Evolutionary conservation across 2,113 vertebrate species (phyloP).

Genomic region (Bolborhynchus lineola): DNA sequence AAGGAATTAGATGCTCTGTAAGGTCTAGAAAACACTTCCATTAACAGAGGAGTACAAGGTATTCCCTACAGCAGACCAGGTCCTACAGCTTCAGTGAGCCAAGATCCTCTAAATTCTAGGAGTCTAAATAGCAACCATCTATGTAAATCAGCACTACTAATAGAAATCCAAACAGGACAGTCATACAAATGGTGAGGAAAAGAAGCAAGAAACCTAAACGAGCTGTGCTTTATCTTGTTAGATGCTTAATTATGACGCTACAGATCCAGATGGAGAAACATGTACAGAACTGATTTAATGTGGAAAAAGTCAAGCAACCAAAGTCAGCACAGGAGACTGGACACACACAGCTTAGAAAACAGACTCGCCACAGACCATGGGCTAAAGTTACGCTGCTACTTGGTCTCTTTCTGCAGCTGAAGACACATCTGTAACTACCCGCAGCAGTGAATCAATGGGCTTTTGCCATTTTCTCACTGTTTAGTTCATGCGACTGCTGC

Average conservation of each 20-base stretch:
- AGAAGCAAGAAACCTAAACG: not conserved
- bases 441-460: not conserved
- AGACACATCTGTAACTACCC: not conserved
- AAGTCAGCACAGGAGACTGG: not conserved
- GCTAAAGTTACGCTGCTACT: not conserved
- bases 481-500: not conserved
- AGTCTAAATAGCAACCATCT: not conserved
- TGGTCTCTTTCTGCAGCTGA: not conserved
- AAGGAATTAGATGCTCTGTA: not conserved
- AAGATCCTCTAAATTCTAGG: not conserved
- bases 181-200: not conserved
- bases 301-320: not conserved
- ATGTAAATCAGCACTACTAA: not conserved
- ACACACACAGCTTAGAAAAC: not conserved
- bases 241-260: not conserved
- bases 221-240: too few species aligned
- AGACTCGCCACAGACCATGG: not conserved
- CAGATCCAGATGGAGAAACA: not conserved
- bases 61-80: not conserved
- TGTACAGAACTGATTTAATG: accelerated
- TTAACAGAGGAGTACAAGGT: not conserved
- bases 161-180: not conserved
- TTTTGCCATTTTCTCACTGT: not conserved
- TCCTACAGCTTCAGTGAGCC: not conserved
- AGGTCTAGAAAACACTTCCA: not conserved